These are phyloP conservation scores for Syncerus caffer DNA, from an alignment of 2,797 vertebrate genomes.

Conservation along the genomic window DNA sequence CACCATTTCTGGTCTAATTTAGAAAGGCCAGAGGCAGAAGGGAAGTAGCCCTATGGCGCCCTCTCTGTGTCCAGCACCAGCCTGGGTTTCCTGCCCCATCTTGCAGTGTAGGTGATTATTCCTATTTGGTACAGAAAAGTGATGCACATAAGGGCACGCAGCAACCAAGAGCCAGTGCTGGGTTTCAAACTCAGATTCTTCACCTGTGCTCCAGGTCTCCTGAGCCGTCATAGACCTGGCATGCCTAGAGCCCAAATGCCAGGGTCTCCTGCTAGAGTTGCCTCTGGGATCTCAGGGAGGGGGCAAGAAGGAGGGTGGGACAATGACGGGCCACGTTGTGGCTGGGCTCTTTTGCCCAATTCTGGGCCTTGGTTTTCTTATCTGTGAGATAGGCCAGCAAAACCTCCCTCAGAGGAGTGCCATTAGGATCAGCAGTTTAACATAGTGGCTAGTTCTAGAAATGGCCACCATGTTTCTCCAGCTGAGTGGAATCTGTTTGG, in stretches of 20 bases:
- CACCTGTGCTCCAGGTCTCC: background rate
- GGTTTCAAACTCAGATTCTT: background rate
- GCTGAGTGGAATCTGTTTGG: background rate
- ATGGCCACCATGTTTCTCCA: background rate
- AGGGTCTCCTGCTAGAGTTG: background rate
- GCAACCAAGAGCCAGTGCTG: background rate
- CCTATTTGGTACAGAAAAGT: background rate
- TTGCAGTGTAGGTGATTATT: background rate
- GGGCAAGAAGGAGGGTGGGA: background rate
- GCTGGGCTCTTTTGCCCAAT: background rate
- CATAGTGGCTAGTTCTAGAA: background rate
- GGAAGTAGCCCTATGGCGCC: accelerated
- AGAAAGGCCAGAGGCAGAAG: background rate
- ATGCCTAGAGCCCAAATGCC: background rate
- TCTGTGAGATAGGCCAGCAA: background rate
- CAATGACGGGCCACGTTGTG: background rate
- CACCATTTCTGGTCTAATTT: background rate
- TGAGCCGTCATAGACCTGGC: background rate
- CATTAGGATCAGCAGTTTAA: background rate
- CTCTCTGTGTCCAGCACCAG: background rate
- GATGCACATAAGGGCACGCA: background rate
- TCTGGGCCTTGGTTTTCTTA: background rate
- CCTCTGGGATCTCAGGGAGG: background rate
- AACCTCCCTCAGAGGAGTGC: background rate
- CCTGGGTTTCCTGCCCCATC: background rate